Percentiles rank a stretch among this genome's conserved stretches.
Conservation (phyloP, 2,113 vertebrate genomes). For the Chitala chitala region DNA sequence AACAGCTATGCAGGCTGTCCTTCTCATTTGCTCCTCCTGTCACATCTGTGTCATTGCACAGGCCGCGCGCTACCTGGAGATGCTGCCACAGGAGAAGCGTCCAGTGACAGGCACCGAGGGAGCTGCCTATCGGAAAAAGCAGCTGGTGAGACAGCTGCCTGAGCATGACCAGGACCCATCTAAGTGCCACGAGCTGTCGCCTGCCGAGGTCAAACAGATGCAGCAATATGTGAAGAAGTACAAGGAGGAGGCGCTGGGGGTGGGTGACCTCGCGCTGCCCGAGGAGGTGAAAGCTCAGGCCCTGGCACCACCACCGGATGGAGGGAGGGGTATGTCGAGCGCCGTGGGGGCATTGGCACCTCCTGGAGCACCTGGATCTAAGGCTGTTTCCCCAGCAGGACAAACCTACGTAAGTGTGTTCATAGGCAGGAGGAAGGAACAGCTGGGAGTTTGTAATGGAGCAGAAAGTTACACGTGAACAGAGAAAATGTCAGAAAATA, state of each 20-base stretch:
- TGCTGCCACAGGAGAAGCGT: slow-evolving; percentile 88
- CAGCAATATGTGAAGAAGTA: slow-evolving; percentile 95
- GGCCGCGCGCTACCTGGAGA: slow-evolving; percentile 90
- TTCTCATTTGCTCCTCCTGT: no score
- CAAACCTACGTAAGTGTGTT: slow-evolving; percentile 83
- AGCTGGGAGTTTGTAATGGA: no score
- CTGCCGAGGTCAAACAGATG: slow-evolving; percentile 89
- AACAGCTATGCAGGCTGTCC: no score
- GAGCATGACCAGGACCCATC: slow-evolving; percentile 95
- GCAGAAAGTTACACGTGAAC: no score
- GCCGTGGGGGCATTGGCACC: slow-evolving; percentile 55
- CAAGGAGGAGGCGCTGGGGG: slow-evolving; percentile 86
- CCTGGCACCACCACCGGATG: not conserved
- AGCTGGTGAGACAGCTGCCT: slow-evolving; percentile 93
- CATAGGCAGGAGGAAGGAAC: no score
- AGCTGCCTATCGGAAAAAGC: slow-evolving; percentile 91
- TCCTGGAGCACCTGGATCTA: slow-evolving; percentile 43
- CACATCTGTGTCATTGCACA: no score
- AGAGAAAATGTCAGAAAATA: no score
- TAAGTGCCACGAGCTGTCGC: slow-evolving; percentile 87
- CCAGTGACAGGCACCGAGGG: slow-evolving; percentile 86
- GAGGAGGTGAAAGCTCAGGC: slow-evolving; percentile 6
- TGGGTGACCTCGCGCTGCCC: slow-evolving; percentile 18
- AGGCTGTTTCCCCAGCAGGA: slow-evolving; percentile 40
- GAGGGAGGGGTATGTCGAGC: slow-evolving; percentile 49